These are phyloP conservation scores for Diarsia brunnea DNA, from an alignment of 2,888 invertebrate genomes.

Conservation along the genomic window DNA sequence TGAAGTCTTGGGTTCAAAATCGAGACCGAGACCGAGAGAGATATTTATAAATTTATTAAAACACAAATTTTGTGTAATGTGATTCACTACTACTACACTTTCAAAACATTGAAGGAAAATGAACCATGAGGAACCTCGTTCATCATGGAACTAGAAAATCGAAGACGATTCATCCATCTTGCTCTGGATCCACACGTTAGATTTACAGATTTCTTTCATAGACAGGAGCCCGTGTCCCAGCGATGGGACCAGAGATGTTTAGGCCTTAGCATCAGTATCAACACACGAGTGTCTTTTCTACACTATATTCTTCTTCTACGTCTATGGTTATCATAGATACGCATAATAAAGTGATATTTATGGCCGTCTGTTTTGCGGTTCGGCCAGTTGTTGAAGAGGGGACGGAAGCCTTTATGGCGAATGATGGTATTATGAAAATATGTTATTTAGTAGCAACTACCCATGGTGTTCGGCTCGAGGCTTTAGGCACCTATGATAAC, in stretches of 20 bases:
- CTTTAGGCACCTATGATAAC: background rate
- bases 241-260: background rate
- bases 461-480: conserved; percentile 3
- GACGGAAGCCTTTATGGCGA: conserved; percentile 40
- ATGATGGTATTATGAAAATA: conserved; percentile 40
- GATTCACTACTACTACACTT: no score
- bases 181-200: background rate
- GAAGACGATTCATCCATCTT: background rate
- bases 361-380: conserved; percentile 48
- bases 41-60: no score
- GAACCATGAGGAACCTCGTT: background rate
- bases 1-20: no score
- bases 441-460: conserved; percentile 17
- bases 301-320: conserved; percentile 1
- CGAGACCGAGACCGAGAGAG: no score
- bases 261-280: background rate
- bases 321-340: conserved; percentile 58
- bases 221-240: background rate
- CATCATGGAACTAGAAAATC: background rate
- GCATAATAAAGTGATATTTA: conserved; percentile 65
- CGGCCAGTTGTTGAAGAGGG: conserved; percentile 43
- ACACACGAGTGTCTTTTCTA: background rate
- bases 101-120: background rate
- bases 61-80: no score
- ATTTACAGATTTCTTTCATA: background rate